Evolutionary conservation across 2,113 vertebrate genomes (phyloP).

Genomic region (Dromiciops gliroides): DNA sequence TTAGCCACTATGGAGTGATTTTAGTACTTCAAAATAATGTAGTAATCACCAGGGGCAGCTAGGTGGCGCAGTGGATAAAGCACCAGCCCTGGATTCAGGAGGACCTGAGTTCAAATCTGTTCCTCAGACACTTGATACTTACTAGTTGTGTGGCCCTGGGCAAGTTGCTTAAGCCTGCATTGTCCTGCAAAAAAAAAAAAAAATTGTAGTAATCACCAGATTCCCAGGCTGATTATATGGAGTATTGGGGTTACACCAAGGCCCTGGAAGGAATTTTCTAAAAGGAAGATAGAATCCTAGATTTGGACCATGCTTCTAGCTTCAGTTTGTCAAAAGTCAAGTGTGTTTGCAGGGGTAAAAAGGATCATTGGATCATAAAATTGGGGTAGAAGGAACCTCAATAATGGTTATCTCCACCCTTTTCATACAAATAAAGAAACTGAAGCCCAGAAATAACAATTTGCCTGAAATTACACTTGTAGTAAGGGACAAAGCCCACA

Average conservation of each 20-base stretch:
- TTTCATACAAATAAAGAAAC: background rate
- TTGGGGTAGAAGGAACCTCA: background rate
- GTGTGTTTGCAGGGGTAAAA: background rate
- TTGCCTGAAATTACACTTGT: background rate
- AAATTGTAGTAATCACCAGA: background rate
- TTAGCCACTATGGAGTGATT: background rate
- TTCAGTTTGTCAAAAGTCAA: background rate
- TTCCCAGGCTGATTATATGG: background rate
- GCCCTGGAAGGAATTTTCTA: background rate
- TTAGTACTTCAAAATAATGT: background rate
- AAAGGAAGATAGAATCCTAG: background rate
- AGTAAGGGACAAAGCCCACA: background rate
- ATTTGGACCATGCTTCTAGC: background rate
- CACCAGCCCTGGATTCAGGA: no score
- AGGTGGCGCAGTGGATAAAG: no score
- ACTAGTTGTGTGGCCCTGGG: no score
- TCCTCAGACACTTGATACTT: no score
- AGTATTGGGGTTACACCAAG: background rate
- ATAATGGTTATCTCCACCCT: background rate
- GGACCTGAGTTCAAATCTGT: no score
- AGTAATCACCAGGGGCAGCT: background rate
- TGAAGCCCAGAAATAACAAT: background rate
- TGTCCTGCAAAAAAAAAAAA: no score
- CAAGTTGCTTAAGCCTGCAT: no score
- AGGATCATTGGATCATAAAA: background rate